Evolutionary conservation across 2,797 vertebrate genomes (phyloP), one percentile per base, ranked within the genome.

Genomic region (Bradypus variegatus): DNA sequence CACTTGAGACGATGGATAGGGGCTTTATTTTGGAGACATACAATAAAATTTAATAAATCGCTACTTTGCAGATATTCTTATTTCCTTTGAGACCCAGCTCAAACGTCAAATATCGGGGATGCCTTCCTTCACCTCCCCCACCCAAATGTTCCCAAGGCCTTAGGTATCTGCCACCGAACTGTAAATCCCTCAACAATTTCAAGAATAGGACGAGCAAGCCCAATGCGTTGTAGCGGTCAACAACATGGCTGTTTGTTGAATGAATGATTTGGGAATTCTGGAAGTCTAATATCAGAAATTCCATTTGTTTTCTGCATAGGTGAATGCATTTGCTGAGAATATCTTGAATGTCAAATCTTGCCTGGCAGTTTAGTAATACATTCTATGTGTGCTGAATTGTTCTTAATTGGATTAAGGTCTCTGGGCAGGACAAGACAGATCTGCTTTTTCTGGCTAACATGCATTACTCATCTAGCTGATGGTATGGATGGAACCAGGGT

Each of bases 401-500:
- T 86, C 83, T 94, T 95, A 93, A 94, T 91, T 45, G 10, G 95
- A 94, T 95, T 94, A 95, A 62, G 50, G 88, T 91, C 83, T 88
- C 67, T 36, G 76, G 86, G 83, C 13, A 58, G 88, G 70, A 88
- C 62, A 80, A 93, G 73, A 89, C 67, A 84, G 92, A 64, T 70
- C 67, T 85, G n/a, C 45, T 58, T 87, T 93, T 77, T 86, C 78
- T 81, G 45, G n/a, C 69, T 89, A 75, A 86, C 38, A 53, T 82
- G 89, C 91, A 67, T 87, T 65, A 70, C 87, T 90, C 73, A 67
- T 95, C 81, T 67, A 48, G 48, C 62, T 77, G 81, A 84, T 33
- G 13, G 85, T 75, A n/a, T 25, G 60, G 86, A 88, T 14, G 1
- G 81, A 91, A 72, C n/a, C 64, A 23, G 89, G n/a, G 76, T 91